phyloP scores from a whole-genome alignment of 2,797 vertebrate species.

The Acipenser transmontanus region DNA sequence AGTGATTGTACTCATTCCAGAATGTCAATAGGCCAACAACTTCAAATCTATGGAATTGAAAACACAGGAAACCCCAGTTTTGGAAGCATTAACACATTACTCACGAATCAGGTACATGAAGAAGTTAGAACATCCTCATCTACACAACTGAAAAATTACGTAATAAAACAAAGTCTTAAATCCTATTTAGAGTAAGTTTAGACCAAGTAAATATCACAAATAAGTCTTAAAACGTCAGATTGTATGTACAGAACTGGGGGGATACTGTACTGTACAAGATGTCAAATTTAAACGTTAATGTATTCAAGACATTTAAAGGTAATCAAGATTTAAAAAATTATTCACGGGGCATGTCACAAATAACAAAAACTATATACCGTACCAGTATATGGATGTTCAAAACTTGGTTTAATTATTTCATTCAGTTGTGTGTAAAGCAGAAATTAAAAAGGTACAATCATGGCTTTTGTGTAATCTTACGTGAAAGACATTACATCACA shows the following conservation, averaged over 20 bases:
- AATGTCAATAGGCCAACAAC: conserved; percentile 85
- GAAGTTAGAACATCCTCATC: conserved; percentile 55
- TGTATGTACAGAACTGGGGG: background rate
- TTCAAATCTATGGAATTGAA: conserved; percentile 76
- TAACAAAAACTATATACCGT: too few species aligned
- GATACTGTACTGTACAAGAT: too few species aligned
- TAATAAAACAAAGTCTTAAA: conserved; percentile 73
- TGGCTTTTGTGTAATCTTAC: too few species aligned
- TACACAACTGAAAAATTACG: conserved; percentile 26
- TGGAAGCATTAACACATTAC: conserved; percentile 75
- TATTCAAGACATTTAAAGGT: too few species aligned
- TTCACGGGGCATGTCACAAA: too few species aligned
- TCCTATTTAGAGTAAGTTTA: conserved; percentile 40
- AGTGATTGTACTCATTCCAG: conserved; percentile 92
- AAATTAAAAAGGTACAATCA: too few species aligned
- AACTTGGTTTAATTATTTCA: too few species aligned
- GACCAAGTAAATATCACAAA: conserved; percentile 51
- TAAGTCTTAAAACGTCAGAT: conserved; percentile 48
- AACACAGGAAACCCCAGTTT: conserved; percentile 71
- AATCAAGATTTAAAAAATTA: too few species aligned
- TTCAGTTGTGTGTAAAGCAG: too few species aligned
- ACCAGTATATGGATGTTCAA: too few species aligned
- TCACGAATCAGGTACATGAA: conserved; percentile 39
- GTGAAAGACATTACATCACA: too few species aligned
- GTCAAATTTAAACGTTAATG: too few species aligned